Evolutionary conservation across 2,113 vertebrate species (phyloP), one percentile per base, ranked within the genome.

Genomic region (Camelus bactrianus): DNA sequence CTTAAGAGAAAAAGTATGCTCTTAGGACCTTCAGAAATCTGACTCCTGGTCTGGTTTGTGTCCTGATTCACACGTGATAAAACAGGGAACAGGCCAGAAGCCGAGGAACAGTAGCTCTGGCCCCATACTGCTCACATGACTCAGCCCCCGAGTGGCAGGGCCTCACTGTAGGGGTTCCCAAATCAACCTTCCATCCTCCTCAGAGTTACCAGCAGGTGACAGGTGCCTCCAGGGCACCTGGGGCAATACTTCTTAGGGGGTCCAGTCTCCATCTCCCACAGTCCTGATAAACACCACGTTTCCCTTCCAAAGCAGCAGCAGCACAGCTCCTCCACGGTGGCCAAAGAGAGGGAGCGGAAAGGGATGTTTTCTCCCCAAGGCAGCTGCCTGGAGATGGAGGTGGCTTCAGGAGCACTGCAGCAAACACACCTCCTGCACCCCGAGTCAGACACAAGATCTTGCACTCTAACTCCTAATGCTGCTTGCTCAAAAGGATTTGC

Each of bases 1-100:
- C 97, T 98, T 83, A 72, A 62, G 97, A 98, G 97, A 98, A 98
- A 96, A 98, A 98, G 96, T 97, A 97, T 93, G 95, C 88, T 97
- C 89, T 76, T 35, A 54, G 83, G 72, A 82, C 84, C 42, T 95
- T 73, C 70, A 85, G 86, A 89, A 89, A 60, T 26, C 10, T n/a
- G 7, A 52, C 32, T 76, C 75, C 77, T 81, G n/a, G 72, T 91
- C 91, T 84, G 72, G 26, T 96, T 94, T 91, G 42, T 56, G 64
- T 94, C 83, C 58, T 22, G 52, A 62, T 60, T 96, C 91, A 6
- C 11, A 2, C 20, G 26, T 0, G 28, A 24, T 52, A 88, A 65
- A 64, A 92, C 28, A 54, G 30, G 10, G 79, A 94, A 67, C 28
- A 92, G 85, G 92, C 52, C 64, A n/a, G 42, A 60, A 67, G 70